Percentiles rank a stretch among this genome's conserved stretches.
Evolutionary conservation across 2,113 vertebrate genomes (phyloP).

Genomic region (Sitta europaea): DNA sequence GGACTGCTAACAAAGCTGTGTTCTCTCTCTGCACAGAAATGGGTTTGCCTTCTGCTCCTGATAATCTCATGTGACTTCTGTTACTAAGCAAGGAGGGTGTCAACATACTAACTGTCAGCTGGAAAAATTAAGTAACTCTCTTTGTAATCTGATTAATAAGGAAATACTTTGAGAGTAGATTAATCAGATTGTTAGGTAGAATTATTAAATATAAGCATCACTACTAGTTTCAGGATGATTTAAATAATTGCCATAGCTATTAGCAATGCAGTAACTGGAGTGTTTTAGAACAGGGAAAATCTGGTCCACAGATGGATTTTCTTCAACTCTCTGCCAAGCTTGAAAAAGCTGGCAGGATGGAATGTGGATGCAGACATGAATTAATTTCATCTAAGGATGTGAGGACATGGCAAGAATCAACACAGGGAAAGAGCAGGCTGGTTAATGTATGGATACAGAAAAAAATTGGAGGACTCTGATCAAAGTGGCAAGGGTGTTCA

Average conservation of each 20-base stretch:
- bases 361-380: neutral
- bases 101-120: neutral
- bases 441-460: neutral
- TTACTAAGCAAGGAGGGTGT: slow-evolving; percentile 19
- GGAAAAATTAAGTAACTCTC: slow-evolving; percentile 23
- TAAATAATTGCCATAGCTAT: neutral
- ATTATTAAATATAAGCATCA: neutral
- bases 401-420: neutral
- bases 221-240: neutral
- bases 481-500: neutral
- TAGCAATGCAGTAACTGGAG: neutral
- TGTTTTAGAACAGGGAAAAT: neutral
- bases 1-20: neutral
- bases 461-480: neutral
- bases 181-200: neutral
- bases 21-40: neutral
- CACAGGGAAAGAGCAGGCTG: neutral
- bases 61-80: slow-evolving; percentile 34
- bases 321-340: neutral
- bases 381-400: neutral
- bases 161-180: neutral
- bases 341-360: neutral
- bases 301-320: neutral
- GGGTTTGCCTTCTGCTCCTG: neutral
- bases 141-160: slow-evolving; percentile 11